phyloP scores from a whole-genome alignment of 2,797 vertebrate species.

The Lophotriccus pileatus region DNA sequence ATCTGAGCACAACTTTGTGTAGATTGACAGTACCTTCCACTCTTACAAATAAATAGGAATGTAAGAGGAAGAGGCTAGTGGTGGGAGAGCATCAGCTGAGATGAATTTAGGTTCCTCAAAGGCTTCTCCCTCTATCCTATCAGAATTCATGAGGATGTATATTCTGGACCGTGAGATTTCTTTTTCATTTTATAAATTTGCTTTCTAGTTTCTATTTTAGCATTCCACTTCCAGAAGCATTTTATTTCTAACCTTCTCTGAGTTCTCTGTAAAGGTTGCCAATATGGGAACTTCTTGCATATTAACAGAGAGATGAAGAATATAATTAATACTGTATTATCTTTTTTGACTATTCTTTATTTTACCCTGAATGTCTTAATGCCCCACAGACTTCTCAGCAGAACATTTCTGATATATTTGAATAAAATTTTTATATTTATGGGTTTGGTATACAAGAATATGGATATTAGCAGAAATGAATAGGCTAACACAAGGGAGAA shows the following conservation, averaged over 20 bases:
- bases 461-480: background rate
- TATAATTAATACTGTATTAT: background rate
- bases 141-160: background rate
- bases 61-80: background rate
- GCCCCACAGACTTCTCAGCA: background rate
- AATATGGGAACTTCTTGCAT: background rate
- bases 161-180: background rate
- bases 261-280: background rate
- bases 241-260: background rate
- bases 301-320: background rate
- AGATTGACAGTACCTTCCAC: background rate
- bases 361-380: background rate
- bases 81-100: background rate
- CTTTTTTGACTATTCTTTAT: background rate
- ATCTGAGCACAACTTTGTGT: background rate
- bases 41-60: background rate
- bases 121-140: background rate
- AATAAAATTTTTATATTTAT: background rate
- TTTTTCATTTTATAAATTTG: background rate
- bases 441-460: background rate
- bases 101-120: background rate
- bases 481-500: background rate
- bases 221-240: background rate
- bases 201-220: background rate
- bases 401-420: background rate